Evolutionary conservation across 2,888 invertebrate species (phyloP).

Genomic region (Hypercompe scribonia): DNA sequence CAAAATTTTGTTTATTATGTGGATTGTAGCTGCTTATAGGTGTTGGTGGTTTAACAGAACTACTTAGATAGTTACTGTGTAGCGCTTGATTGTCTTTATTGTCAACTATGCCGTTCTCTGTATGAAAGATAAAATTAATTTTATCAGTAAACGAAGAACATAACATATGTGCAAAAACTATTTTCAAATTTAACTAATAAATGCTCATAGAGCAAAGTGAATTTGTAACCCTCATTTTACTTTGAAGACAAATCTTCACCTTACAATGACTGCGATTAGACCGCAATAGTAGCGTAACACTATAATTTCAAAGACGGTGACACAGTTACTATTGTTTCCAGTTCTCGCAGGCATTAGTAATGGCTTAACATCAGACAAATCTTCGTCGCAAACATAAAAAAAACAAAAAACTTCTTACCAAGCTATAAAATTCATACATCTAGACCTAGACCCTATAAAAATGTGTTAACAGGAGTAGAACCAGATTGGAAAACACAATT

Average conservation of each 20-base stretch:
- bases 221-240: background rate
- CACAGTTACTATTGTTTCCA: background rate
- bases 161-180: background rate
- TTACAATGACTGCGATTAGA: background rate
- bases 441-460: constrained; percentile 36
- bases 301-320: background rate
- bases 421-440: constrained; percentile 20
- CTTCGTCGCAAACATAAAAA: background rate
- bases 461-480: constrained; percentile 45
- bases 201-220: background rate
- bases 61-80: background rate
- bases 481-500: constrained; percentile 53
- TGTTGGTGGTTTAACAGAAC: constrained; percentile 7
- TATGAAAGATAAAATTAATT: constrained; percentile 1
- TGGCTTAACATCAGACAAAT: background rate
- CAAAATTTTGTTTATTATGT: background rate
- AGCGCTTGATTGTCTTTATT: background rate
- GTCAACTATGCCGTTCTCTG: constrained; percentile 11
- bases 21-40: background rate
- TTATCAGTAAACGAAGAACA: constrained; percentile 4
- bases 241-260: background rate
- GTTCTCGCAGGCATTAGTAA: background rate
- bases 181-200: background rate
- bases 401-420: constrained; percentile 11
- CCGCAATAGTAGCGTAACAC: background rate